Evolutionary conservation across 2,888 invertebrate species (phyloP).

Genomic region (Mechanitis messenoides): DNA sequence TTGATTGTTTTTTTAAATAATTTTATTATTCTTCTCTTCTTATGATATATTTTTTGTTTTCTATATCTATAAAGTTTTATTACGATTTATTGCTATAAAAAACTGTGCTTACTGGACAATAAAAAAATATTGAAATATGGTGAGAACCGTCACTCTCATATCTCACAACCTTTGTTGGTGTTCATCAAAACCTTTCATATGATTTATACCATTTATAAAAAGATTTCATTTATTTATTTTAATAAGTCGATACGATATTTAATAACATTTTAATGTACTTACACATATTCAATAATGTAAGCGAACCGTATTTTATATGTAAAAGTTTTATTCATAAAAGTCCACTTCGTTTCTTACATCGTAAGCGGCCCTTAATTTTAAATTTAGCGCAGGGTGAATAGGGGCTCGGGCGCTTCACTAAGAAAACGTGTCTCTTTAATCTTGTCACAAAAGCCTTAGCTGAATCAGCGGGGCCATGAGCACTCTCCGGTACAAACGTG

Average conservation of each 20-base stretch:
- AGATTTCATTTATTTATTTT: no score
- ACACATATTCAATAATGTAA: background rate
- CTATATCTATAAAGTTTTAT: no score
- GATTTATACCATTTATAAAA: no score
- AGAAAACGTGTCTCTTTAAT: slow-evolving; percentile 73
- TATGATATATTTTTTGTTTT: slow-evolving; percentile 6
- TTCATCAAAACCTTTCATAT: slow-evolving; percentile 13
- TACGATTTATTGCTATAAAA: slow-evolving; percentile 16
- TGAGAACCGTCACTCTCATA: slow-evolving; percentile 24
- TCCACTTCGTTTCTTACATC: slow-evolving; percentile 16
- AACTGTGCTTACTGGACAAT: slow-evolving; percentile 17
- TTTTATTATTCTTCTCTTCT: slow-evolving; percentile 10
- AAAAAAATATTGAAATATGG: slow-evolving; percentile 31
- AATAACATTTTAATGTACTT: slow-evolving; percentile 4
- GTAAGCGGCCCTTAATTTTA: slow-evolving; percentile 54
- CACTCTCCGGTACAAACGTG: slow-evolving; percentile 62
- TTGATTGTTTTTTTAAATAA: slow-evolving; percentile 4
- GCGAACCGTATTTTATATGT: background rate
- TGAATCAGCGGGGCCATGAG: slow-evolving; percentile 69
- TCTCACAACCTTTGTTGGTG: slow-evolving; percentile 29
- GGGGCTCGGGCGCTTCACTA: slow-evolving; percentile 40
- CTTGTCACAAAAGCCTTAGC: slow-evolving; percentile 74
- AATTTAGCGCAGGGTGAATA: slow-evolving; percentile 62
- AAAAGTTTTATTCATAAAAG: slow-evolving; percentile 15
- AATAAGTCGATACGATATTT: background rate